These are phyloP conservation scores for Halocynthia roretzi DNA, from an alignment of 23 tunicate genomes.

Conservation along the genomic window DNA sequence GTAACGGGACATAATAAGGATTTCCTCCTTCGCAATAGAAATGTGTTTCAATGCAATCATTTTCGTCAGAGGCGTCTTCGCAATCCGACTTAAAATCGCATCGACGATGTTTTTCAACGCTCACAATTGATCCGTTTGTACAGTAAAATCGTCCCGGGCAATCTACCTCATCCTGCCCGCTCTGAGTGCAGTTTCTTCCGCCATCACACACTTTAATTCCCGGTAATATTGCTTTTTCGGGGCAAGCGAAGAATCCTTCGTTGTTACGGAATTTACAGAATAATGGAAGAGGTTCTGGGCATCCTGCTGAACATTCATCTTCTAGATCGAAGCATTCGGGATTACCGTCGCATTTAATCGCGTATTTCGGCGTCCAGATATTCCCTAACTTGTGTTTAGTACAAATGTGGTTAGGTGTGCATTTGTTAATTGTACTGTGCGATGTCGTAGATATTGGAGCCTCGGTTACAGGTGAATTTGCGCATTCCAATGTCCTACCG, in stretches of 20 bases:
- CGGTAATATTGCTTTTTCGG: slow-evolving; percentile 31
- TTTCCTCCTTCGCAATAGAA: slow-evolving; percentile 49
- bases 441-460: neutral
- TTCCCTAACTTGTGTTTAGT: slow-evolving; percentile 23
- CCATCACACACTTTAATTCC: slow-evolving; percentile 64
- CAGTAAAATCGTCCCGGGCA: slow-evolving; percentile 47
- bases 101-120: slow-evolving; percentile 16
- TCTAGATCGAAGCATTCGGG: slow-evolving; percentile 83
- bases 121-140: slow-evolving; percentile 18
- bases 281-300: slow-evolving; percentile 15
- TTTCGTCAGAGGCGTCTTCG: slow-evolving; percentile 48
- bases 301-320: slow-evolving; percentile 56
- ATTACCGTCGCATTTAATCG: slow-evolving; percentile 47
- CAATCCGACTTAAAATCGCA: slow-evolving; percentile 59
- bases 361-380: slow-evolving; percentile 47
- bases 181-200: slow-evolving; percentile 16
- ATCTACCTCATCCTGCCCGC: slow-evolving; percentile 35
- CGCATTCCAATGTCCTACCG: slow-evolving; percentile 1
- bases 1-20: slow-evolving; percentile 33
- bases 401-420: slow-evolving; percentile 13
- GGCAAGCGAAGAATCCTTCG: slow-evolving; percentile 45
- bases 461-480: neutral
- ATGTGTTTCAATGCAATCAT: slow-evolving; percentile 39
- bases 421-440: neutral
- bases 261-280: slow-evolving; percentile 32